These are phyloP conservation scores for Popillia japonica DNA, from an alignment of 1,140 invertebrate species.

Conservation along the genomic window DNA sequence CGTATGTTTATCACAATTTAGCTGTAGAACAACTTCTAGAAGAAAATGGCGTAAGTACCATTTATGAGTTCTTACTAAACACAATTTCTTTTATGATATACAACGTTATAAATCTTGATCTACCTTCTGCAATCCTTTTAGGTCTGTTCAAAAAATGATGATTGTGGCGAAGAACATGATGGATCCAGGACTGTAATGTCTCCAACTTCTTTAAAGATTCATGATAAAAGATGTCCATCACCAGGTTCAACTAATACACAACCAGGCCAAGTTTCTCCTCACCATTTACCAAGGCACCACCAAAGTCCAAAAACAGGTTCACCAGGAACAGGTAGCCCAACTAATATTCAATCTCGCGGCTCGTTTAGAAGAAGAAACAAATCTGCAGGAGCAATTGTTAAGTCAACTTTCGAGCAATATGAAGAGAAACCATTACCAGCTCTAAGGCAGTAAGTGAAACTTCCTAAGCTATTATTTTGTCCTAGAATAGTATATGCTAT, in stretches of 20 bases:
- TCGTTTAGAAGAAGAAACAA: slow-evolving; percentile 76
- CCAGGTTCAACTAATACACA: slow-evolving; percentile 47
- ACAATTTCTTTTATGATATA: no score
- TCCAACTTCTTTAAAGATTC: slow-evolving; percentile 51
- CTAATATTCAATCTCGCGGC: slow-evolving; percentile 62
- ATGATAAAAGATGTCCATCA: slow-evolving; percentile 51
- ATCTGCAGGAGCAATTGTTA: slow-evolving; percentile 71
- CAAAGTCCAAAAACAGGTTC: slow-evolving; percentile 57
- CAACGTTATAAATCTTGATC: no score
- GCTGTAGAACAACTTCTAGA: slow-evolving; percentile 82
- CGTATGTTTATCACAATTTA: slow-evolving; percentile 74
- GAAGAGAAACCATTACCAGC: slow-evolving; percentile 86
- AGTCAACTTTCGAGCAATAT: slow-evolving; percentile 85
- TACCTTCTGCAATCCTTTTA: slow-evolving; percentile 38
- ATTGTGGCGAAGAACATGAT: slow-evolving; percentile 50
- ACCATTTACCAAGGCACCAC: slow-evolving; percentile 58
- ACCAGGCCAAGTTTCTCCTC: slow-evolving; percentile 63
- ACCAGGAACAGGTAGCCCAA: slow-evolving; percentile 57
- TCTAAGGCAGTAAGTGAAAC: slow-evolving; percentile 74
- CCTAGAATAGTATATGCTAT: not conserved
- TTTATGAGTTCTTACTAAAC: not conserved
- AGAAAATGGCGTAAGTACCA: slow-evolving; percentile 71
- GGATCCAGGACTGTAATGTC: slow-evolving; percentile 47
- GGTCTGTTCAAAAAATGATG: slow-evolving; percentile 57
- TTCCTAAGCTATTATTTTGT: no score